These are phyloP conservation scores for Gyps fulvus DNA, from an alignment of 2,113 vertebrate species.

Conservation along the genomic window DNA sequence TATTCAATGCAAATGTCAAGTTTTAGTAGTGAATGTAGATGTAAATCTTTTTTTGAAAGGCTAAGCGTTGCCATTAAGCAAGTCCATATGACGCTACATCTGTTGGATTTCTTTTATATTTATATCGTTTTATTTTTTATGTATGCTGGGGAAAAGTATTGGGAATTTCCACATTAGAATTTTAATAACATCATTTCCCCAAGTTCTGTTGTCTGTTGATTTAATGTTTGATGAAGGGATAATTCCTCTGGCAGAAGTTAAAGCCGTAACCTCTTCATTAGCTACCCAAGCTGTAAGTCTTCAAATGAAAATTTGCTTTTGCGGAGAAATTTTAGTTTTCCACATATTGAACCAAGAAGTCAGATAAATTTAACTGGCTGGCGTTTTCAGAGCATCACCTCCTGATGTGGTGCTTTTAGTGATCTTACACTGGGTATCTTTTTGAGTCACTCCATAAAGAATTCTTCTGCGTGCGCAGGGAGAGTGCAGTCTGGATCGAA, in stretches of 20 bases:
- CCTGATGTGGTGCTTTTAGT: not conserved
- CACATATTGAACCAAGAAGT: not conserved
- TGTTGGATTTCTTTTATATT: slow-evolving; percentile 3
- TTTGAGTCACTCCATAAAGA: not conserved
- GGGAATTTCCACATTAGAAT: not conserved
- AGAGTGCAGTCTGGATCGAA: not conserved
- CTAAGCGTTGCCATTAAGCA: slow-evolving; percentile 42
- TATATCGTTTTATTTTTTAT: slow-evolving; percentile 1
- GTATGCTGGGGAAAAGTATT: not conserved
- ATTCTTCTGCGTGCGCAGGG: not conserved
- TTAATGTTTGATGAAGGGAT: not conserved
- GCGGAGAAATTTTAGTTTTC: accelerated
- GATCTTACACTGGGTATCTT: not conserved
- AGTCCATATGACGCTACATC: slow-evolving; percentile 38
- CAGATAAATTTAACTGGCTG: not conserved
- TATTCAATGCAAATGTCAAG: slow-evolving; percentile 36
- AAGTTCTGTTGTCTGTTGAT: not conserved
- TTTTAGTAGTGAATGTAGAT: not conserved
- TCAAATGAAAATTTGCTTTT: not conserved
- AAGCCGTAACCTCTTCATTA: not conserved
- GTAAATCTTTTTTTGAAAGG: slow-evolving; percentile 39
- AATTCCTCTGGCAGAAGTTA: not conserved
- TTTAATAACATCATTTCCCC: not conserved
- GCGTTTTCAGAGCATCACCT: not conserved
- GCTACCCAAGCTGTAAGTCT: not conserved